phyloP scores from a whole-genome alignment of 2,888 invertebrate species.

The Melipona bicolor region DNA sequence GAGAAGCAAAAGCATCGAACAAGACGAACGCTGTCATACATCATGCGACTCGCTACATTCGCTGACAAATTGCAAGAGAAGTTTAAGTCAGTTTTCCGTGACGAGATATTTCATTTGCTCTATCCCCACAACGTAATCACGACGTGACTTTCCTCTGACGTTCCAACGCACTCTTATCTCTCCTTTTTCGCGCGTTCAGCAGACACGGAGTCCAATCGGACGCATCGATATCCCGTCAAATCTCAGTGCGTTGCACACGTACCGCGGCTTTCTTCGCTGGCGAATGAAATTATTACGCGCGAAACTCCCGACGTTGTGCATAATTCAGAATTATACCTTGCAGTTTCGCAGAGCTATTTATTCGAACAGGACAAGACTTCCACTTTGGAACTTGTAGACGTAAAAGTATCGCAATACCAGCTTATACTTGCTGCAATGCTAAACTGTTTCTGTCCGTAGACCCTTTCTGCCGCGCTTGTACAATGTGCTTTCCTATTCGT shows the following conservation, averaged over 20 bases:
- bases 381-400: no score
- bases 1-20: background rate
- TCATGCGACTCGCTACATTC: no score
- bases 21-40: no score
- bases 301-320: background rate
- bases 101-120: background rate
- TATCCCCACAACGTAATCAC: background rate
- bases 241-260: background rate
- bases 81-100: background rate
- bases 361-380: no score
- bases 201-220: conserved; percentile 22
- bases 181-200: conserved; percentile 30
- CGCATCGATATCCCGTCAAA: conserved; percentile 53
- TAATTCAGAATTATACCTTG: no score
- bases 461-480: no score
- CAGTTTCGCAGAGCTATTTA: no score
- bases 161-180: conserved; percentile 22
- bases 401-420: no score
- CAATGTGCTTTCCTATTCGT: no score
- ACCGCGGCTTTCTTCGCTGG: background rate
- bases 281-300: background rate
- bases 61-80: no score
- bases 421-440: no score
- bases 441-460: no score
- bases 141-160: background rate